Evolutionary conservation across 2,113 vertebrate species (phyloP).

Genomic region (Gymnorhina tibicen): DNA sequence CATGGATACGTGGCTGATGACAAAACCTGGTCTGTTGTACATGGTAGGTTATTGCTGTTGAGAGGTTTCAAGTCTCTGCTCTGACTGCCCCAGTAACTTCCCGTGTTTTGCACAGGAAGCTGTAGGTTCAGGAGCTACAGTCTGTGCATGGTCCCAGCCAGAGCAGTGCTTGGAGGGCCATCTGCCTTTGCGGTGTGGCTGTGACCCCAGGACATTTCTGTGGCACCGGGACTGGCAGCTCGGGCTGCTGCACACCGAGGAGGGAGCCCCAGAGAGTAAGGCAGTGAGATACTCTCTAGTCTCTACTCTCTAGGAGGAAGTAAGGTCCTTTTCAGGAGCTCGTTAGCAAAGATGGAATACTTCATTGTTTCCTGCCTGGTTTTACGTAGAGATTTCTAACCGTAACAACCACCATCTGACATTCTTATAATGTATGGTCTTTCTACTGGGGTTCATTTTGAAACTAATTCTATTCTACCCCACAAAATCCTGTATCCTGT

Average conservation of each 20-base stretch:
- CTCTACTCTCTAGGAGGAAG: neutral
- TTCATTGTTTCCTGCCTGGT: neutral
- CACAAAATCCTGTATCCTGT: neutral
- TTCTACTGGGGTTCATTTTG: neutral
- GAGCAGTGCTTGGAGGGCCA: neutral
- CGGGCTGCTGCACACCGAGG: neutral
- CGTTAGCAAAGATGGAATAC: neutral
- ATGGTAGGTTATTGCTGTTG: fast-evolving
- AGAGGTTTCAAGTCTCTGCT: neutral
- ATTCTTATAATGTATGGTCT: neutral
- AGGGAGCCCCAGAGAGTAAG: neutral
- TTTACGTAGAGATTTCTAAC: neutral
- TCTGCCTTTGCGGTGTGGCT: neutral
- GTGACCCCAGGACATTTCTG: neutral
- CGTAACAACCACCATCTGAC: neutral
- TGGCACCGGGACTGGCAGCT: neutral
- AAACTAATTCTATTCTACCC: neutral
- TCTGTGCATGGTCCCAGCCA: fast-evolving
- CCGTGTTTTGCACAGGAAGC: neutral
- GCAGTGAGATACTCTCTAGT: neutral
- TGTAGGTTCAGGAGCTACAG: neutral
- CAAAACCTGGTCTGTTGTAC: neutral
- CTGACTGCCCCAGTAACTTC: fast-evolving
- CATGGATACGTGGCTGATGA: neutral
- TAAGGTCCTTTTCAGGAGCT: neutral